These are phyloP conservation scores for Bufo gargarizans DNA, from an alignment of 2,113 vertebrate species.

Conservation along the genomic window DNA sequence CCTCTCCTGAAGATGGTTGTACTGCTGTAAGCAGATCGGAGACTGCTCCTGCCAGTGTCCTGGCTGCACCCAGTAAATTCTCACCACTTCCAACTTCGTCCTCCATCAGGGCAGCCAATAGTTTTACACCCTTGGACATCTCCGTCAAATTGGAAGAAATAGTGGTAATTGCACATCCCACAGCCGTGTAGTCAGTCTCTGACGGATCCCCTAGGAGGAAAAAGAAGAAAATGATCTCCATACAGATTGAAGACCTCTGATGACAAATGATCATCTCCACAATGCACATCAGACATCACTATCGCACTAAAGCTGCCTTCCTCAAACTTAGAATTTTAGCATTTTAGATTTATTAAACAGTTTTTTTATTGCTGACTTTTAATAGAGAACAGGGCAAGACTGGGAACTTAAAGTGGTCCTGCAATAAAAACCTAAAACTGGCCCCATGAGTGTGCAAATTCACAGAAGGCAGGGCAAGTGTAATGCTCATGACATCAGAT, in stretches of 20 bases:
- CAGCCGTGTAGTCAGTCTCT: constrained; percentile 96
- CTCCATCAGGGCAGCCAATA: constrained; percentile 94
- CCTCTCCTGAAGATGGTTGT: constrained; percentile 93
- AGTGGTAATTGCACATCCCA: constrained; percentile 97
- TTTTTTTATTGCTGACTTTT: too few species aligned
- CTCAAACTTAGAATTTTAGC: too few species aligned
- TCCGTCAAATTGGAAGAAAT: constrained; percentile 98
- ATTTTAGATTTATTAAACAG: too few species aligned
- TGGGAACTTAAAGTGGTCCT: too few species aligned
- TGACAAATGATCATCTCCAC: too few species aligned
- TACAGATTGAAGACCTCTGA: too few species aligned
- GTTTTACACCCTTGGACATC: constrained; percentile 97
- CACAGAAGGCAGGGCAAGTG: too few species aligned
- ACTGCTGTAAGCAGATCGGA: constrained; percentile 94
- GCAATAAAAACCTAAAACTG: too few species aligned
- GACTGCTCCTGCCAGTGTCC: constrained; percentile 90
- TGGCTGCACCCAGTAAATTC: constrained; percentile 91
- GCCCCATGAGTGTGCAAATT: too few species aligned
- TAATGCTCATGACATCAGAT: too few species aligned
- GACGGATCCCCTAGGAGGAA: constrained; percentile 85
- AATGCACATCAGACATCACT: not conserved
- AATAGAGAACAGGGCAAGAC: too few species aligned
- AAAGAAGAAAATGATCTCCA: not conserved
- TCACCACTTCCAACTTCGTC: constrained; percentile 95
- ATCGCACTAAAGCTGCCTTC: not conserved